Percentiles rank a stretch among this genome's conserved stretches.
Conservation (phyloP, 2,113 vertebrate species). For the Trichomycterus rosablanca region DNA sequence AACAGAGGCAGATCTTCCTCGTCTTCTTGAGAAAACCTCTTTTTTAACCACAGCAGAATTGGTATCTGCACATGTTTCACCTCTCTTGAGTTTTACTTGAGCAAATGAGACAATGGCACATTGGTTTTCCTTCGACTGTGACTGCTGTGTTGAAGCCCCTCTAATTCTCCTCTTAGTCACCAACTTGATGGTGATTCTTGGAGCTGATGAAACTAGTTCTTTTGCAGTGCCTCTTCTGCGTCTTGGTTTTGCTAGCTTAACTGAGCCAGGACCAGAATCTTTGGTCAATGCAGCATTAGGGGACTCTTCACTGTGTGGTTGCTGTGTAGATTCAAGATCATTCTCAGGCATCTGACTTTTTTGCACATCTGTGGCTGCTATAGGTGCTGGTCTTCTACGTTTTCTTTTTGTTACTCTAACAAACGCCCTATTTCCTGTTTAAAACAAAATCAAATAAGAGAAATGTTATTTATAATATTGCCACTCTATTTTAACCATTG, state of each 20-base stretch:
- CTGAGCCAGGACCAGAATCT: constrained; percentile 48
- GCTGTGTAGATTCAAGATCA: constrained; percentile 53
- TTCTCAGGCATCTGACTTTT: constrained; percentile 47
- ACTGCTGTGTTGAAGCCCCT: constrained; percentile 52
- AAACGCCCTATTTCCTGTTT: constrained; percentile 58
- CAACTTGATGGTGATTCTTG: constrained; percentile 73
- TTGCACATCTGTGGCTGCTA: constrained; percentile 43
- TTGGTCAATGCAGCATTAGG: constrained; percentile 46
- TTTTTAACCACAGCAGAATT: constrained; percentile 48
- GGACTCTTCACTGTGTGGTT: constrained; percentile 40
- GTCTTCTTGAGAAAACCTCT: constrained; percentile 51
- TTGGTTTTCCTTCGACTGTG: constrained; percentile 70
- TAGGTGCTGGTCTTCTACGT: constrained; percentile 56
- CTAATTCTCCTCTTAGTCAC: constrained; percentile 67
- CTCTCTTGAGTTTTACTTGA: constrained; percentile 76
- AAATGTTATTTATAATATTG: not conserved
- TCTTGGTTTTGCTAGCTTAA: constrained; percentile 49
- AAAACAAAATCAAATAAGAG: constrained; percentile 22
- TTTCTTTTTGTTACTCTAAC: constrained; percentile 58
- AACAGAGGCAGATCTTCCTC: constrained; percentile 60
- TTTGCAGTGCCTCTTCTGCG: constrained; percentile 54
- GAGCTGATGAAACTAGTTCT: constrained; percentile 52
- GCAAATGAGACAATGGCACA: constrained; percentile 70
- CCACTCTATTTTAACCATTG: too few relatives aligned
- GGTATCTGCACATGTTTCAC: constrained; percentile 44